These are phyloP conservation scores for Coptodon bakossiorum DNA, from an alignment of 2,113 vertebrate species.

Conservation along the genomic window DNA sequence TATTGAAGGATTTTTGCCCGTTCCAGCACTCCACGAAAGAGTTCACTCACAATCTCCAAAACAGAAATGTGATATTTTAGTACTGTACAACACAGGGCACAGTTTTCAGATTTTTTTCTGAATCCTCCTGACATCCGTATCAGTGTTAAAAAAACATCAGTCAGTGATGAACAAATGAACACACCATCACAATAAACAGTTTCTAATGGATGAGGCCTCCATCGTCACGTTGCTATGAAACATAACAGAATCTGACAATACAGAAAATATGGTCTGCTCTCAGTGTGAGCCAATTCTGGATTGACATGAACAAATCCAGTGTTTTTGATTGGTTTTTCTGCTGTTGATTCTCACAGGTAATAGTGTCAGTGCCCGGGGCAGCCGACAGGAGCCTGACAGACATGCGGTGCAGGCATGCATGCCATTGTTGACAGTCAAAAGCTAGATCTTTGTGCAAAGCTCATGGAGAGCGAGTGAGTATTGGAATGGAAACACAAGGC, in stretches of 20 bases:
- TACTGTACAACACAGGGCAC: neutral
- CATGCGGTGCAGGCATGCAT: neutral
- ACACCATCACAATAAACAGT: neutral
- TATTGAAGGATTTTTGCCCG: neutral
- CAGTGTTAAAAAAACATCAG: neutral
- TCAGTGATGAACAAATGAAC: neutral
- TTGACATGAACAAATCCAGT: constrained; percentile 29
- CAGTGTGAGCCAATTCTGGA: constrained; percentile 33
- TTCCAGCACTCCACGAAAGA: rapidly evolving
- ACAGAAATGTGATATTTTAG: neutral
- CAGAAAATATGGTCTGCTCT: constrained; percentile 39
- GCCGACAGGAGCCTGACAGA: constrained; percentile 2
- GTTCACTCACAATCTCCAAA: neutral
- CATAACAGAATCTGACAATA: constrained; percentile 34
- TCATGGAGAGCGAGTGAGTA: constrained; percentile 1
- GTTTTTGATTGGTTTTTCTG: constrained; percentile 20
- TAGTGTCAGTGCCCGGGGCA: constrained; percentile 14
- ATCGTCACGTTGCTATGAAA: neutral
- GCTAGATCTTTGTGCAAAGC: constrained; percentile 10
- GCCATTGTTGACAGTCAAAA: constrained; percentile 35
- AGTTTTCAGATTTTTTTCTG: rapidly evolving
- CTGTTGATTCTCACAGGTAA: constrained; percentile 46
- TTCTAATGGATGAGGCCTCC: neutral
- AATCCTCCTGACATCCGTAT: neutral
- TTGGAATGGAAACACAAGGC: constrained; percentile 46